phyloP scores from a whole-genome alignment of 2,797 vertebrate genomes.

The Silurus lanzhouensis region DNA sequence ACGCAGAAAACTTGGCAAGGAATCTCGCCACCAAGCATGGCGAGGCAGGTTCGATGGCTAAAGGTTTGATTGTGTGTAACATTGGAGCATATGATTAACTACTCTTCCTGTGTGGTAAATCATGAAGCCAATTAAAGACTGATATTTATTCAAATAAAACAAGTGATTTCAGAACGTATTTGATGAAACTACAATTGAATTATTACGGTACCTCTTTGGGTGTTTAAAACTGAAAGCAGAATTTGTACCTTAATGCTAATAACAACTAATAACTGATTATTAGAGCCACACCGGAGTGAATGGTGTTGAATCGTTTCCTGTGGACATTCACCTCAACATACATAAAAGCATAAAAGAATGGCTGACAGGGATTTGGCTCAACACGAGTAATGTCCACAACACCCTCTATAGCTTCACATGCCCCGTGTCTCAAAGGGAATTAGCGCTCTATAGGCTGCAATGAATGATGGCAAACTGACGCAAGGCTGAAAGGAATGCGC shows the following conservation, averaged over 20 bases:
- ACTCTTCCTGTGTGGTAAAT: background rate
- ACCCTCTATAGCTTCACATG: constrained; percentile 69
- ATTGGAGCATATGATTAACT: background rate
- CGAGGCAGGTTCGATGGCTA: background rate
- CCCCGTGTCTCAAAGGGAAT: constrained; percentile 67
- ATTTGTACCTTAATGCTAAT: background rate
- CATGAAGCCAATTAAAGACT: background rate
- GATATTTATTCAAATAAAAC: no score
- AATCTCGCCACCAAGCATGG: background rate
- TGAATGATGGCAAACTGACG: constrained; percentile 74
- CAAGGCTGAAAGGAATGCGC: constrained; percentile 75
- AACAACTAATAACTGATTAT: no score
- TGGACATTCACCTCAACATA: background rate
- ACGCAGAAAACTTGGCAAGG: constrained; percentile 20
- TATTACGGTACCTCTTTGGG: background rate
- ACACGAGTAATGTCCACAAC: constrained; percentile 54
- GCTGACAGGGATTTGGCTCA: constrained; percentile 55
- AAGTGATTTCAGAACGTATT: background rate
- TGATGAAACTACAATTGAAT: background rate
- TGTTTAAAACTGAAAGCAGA: background rate
- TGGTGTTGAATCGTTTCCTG: background rate
- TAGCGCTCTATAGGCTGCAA: constrained; percentile 71
- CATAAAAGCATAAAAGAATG: constrained; percentile 35
- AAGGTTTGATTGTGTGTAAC: background rate
- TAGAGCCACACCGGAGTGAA: background rate